These are phyloP conservation scores for Sarcophilus harrisii DNA, from an alignment of 2,797 vertebrate species.

Conservation along the genomic window DNA sequence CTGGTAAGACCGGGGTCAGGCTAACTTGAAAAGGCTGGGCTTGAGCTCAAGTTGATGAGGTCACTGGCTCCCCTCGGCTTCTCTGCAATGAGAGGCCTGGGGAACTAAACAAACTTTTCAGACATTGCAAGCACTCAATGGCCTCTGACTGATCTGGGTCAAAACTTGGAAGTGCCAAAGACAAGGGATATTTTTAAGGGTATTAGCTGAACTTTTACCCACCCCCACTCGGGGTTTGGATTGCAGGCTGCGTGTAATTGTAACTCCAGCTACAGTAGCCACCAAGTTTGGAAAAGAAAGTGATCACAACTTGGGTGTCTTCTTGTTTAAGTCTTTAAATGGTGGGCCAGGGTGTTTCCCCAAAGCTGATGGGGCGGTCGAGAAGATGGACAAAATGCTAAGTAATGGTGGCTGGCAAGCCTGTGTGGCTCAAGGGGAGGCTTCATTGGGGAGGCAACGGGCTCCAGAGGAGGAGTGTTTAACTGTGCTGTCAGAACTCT, in stretches of 20 bases:
- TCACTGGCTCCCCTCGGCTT: neutral
- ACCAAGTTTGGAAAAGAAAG: neutral
- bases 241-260: slow-evolving; percentile 41
- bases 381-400: neutral
- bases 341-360: slow-evolving; percentile 7
- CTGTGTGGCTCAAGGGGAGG: neutral
- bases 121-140: slow-evolving; percentile 1
- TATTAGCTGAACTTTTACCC: slow-evolving; percentile 71
- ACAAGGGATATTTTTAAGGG: slow-evolving; percentile 55
- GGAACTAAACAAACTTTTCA: slow-evolving; percentile 43
- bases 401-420: neutral
- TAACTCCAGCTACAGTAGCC: neutral
- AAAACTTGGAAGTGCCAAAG: slow-evolving; percentile 64
- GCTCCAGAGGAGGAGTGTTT: neutral
- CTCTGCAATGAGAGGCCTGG: slow-evolving; percentile 18
- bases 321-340: neutral
- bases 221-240: slow-evolving; percentile 51
- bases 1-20: neutral
- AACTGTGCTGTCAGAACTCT: neutral
- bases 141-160: slow-evolving; percentile 70
- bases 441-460: neutral
- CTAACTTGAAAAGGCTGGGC: slow-evolving; percentile 51
- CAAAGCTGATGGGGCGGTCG: neutral
- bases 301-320: neutral
- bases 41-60: slow-evolving; percentile 15